Percentiles rank a stretch among this genome's conserved stretches.
Evolutionary conservation across 1,140 invertebrate genomes (phyloP).

Genomic region (Drosophila aff.): DNA sequence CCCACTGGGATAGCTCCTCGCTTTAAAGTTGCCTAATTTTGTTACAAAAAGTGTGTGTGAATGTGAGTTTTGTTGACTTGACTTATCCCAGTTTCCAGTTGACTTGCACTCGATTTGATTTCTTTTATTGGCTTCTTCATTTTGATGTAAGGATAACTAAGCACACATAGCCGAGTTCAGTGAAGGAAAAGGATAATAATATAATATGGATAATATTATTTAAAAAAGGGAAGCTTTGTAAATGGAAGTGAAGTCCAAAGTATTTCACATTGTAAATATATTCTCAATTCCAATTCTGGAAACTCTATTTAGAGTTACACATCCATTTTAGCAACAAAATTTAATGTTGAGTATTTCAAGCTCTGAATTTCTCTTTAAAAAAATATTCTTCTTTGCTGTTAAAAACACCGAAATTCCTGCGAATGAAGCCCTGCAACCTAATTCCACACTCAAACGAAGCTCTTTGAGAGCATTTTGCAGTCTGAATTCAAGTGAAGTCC

Average conservation of each 20-base stretch:
- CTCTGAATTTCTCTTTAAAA: no score
- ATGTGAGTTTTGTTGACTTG: neutral
- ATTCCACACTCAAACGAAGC: neutral
- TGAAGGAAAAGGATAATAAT: neutral
- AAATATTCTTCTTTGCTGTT: no score
- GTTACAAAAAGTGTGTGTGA: conserved; percentile 1
- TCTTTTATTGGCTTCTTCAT: conserved; percentile 27
- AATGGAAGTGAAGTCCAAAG: neutral
- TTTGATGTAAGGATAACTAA: conserved; percentile 3
- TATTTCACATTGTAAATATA: neutral
- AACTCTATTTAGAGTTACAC: neutral
- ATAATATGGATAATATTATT: neutral
- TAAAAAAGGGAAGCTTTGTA: no score
- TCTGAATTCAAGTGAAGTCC: conserved; percentile 23
- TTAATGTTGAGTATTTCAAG: neutral
- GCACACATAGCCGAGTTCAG: neutral
- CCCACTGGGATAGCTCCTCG: neutral
- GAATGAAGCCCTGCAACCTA: neutral
- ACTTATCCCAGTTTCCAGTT: conserved; percentile 37
- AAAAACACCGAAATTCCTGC: neutral
- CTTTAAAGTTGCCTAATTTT: conserved; percentile 25
- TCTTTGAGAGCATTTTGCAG: conserved; percentile 19
- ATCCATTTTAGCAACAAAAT: no score
- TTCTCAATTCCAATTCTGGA: neutral
- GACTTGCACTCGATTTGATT: conserved; percentile 1